Evolutionary conservation across 2,113 vertebrate genomes (phyloP), one percentile per base, ranked within the genome.

Genomic region (Marmota monax): DNA sequence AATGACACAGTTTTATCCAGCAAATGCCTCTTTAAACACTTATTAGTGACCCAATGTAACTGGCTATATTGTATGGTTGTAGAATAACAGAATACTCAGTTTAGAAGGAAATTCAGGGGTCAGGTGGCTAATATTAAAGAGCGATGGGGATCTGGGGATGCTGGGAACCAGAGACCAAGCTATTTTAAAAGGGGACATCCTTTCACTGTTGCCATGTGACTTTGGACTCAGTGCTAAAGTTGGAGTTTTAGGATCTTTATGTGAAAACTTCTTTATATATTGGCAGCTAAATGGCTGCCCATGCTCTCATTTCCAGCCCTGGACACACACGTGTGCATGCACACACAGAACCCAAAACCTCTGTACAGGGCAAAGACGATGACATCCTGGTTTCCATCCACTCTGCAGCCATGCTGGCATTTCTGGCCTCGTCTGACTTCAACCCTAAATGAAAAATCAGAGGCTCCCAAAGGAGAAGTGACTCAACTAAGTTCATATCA

Each of bases 241-340:
- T 76, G 78, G 34, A 17, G 79, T 48, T n/a, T 82, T 13, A 10
- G 53, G 45, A 53, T 32, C 61, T 88, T 83, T 67, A 73, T 69
- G 27, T 69, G 32, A 83, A 80, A 56, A 77, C 84, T 65, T 92
- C 79, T 87, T 92, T 72, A 88, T 58, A 61, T 93, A 23, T 88
- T 69, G 56, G 22, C 61, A 91, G 20, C 25, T 84, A 65, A 90
- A 51, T 23, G 51, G 3, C 11, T 17, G 32, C 8, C 22, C 29
- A 23, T 1, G 34, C 7, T n/a, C 12, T 16, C 29, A 58, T 13
- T 11, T 58, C 61, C 61, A 63, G 23, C 23, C 25, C 61, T 63
- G 61, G 8, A 63, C 61, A 27, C 13, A 73, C 32, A 22, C 53
- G 11, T 25, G 37, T 20, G 7, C 22, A 22, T 4, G 14, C 14